Conservation (phyloP, 1,140 invertebrate genomes). For the Bacillus rossius region DNA sequence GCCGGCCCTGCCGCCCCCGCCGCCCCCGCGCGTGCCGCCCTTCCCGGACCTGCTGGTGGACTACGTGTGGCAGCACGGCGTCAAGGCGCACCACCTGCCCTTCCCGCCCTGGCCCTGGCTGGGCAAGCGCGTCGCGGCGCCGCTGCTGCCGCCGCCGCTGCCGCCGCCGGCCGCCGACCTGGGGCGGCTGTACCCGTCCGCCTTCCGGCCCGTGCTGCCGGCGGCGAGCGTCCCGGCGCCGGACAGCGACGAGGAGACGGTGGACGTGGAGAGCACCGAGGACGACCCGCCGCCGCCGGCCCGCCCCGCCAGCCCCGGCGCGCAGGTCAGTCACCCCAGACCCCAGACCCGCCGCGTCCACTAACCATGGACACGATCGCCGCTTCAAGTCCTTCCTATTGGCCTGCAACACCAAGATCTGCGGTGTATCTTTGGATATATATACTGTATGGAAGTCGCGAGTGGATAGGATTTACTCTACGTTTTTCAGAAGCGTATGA, state of each 20-base stretch:
- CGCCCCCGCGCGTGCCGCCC: constrained; percentile 31
- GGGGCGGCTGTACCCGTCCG: constrained; percentile 48
- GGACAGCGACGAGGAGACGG: constrained; percentile 48
- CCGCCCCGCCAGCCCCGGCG: not conserved
- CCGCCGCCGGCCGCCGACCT: constrained; percentile 33
- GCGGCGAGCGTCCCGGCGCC: not conserved
- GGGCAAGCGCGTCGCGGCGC: constrained; percentile 40
- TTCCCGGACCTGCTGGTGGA: constrained; percentile 56
- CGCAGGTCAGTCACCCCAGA: not conserved
- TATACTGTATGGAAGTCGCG: too few relatives aligned
- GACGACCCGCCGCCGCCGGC: constrained; percentile 19
- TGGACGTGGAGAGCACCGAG: constrained; percentile 56
- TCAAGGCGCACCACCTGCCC: constrained; percentile 44
- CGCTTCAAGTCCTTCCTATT: too few relatives aligned
- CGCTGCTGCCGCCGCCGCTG: constrained; percentile 25
- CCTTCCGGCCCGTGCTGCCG: constrained; percentile 54
- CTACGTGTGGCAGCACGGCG: constrained; percentile 55
- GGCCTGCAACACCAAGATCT: too few relatives aligned
- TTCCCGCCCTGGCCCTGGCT: constrained; percentile 48
- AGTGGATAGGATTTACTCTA: too few relatives aligned
- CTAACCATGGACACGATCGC: too few relatives aligned
- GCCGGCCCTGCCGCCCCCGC: constrained; percentile 22
- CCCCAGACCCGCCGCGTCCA: not conserved
- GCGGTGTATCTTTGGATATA: too few relatives aligned
- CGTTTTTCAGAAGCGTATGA: too few relatives aligned